Base-by-base conservation (phyloP, 2,888 invertebrate species). In the Sericinus montela region DNA sequence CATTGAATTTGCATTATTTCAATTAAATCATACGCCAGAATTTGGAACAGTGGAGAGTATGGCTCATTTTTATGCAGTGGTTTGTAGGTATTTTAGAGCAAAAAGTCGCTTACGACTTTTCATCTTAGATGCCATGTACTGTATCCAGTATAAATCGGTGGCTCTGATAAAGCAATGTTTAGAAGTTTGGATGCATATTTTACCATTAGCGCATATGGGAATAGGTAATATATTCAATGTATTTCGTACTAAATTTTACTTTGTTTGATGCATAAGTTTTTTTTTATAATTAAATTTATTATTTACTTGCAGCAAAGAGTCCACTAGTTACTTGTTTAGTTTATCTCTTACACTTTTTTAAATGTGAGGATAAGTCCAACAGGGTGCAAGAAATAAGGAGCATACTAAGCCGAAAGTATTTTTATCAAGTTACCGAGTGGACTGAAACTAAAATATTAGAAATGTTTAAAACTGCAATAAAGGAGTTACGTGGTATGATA, bases 41-140 rank as follows among this genome's bases (percentile, higher is more conserved):
- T 78, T 84, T 54, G 68, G 69, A n/a, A 63, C 66, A 2, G 69
- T 87, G 32, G 86, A 86, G 56, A 77, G 72, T 48, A 58, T 82
- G 61, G 70, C 88, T 1, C 82, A 82, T 59, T 81, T 88, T 49
- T 89, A 82, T 65, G 83, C 86, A 6, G 59, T 82, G 9, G 52
- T 85, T 13, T 89, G 89, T 57, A 72, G 79, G 56, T 75, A 75
- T 55, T 74, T 70, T 42, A 63, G 69, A 39, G 62, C 73, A 40
- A 75, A 70, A 51, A 75, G 71, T 51, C 69, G 77, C 2, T 56
- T 89, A 37, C 70, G 82, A 44, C 47, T 75, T 4, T 89, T 89
- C 48, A 69, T 89, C 46, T 55, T 89, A 37, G 84, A 88, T 59
- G 85, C 87, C 2, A 80, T 89, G 82, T 89, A 89, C 56, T 87